Base-by-base conservation (phyloP, 2,797 vertebrate genomes). In the Leptatherina wallacei region DNA sequence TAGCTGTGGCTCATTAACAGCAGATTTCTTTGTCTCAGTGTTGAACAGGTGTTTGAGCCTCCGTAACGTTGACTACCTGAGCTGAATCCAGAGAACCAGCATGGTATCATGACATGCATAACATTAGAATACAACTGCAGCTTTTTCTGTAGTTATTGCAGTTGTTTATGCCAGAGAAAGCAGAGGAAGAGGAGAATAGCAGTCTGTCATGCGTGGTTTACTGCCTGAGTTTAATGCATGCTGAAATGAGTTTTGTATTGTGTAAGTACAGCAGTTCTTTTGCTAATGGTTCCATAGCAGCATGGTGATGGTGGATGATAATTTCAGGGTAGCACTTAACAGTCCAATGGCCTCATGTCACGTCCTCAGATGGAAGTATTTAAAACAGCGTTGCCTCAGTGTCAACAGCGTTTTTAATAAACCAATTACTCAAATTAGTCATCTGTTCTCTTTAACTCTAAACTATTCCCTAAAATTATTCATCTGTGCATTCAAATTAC, bases 181-280 rank as follows among this genome's bases (percentile, higher is more conserved):
- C 27, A 16, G 59, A 61, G 3, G 51, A 69, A 3, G 52, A 70
- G 2, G 71, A 76, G n/a, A 64, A 79, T 29, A 70, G 74, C 69
- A 22, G 60, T 66, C 64, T 59, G 61, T 75, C 85, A 88, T 77
- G 85, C 82, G 36, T 78, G 84, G 79, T 88, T 89, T 84, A 85
- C 69, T 60, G 81, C 80, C 77, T 79, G 88, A 85, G 61, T 88
- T 78, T 81, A 86, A 88, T 75, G 22, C 71, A 36, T 27, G 69
- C 71, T 77, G 88, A 84, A 86, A 78, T 83, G 77, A 85, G 78
- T 54, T 67, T 24, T 36, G 61, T 70, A 38, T 64, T 83, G 82
- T 87, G 83, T 88, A 86, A 84, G 81, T 84, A 85, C 89, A 86
- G 86, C 81, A 29, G 52, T 83, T 85, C 71, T 66, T 75, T 65